Conservation (phyloP, 1,140 invertebrate genomes). For the Anastatus disparis region DNA sequence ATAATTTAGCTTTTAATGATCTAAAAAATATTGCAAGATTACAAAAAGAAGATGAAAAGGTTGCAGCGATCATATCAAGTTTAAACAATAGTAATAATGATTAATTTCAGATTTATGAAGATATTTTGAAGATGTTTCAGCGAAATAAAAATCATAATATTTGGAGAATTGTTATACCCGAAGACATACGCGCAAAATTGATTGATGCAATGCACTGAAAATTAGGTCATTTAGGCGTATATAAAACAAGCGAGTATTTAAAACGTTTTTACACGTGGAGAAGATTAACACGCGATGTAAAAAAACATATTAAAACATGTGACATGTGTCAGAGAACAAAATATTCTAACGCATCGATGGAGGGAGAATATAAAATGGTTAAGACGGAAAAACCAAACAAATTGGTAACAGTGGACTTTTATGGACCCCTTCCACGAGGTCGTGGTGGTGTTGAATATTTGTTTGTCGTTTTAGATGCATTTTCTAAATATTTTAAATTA, state of each 20-base stretch:
- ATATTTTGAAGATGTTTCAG: not conserved
- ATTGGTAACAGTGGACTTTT: not conserved
- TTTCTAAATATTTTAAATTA: not conserved
- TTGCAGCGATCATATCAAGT: no score
- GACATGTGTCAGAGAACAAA: no score
- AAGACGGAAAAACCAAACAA: no score
- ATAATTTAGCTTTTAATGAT: no score
- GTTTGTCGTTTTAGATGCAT: no score
- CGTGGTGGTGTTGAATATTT: not conserved
- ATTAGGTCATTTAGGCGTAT: not conserved
- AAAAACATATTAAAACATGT: not conserved
- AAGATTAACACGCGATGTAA: not conserved
- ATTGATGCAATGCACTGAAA: not conserved
- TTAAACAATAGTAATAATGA: no score
- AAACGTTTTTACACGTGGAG: not conserved
- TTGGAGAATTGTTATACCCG: not conserved
- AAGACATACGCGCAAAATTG: not conserved
- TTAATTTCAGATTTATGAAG: no score
- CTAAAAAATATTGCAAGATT: no score
- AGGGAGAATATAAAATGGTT: no score
- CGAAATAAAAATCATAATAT: not conserved
- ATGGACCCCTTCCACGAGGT: not conserved
- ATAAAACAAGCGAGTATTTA: not conserved
- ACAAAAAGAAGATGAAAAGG: no score
- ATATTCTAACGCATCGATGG: not conserved